Evolutionary conservation across 53 echinoderm and acorn worm genomes (phyloP).

Genomic region (Pentamera pediparva): DNA sequence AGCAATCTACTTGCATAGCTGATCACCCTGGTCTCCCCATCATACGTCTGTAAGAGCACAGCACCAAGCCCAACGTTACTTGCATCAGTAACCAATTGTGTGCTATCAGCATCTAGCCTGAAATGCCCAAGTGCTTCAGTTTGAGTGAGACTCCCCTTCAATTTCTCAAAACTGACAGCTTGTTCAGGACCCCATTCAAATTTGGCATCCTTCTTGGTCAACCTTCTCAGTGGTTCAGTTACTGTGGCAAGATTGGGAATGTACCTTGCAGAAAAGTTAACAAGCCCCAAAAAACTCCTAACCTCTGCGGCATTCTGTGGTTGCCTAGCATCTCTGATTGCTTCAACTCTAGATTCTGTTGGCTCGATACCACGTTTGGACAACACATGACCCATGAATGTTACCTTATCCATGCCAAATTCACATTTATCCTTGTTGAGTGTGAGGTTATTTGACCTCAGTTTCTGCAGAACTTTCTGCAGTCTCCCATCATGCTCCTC

Average conservation of each 20-base stretch:
- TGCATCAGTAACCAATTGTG: constrained; percentile 46
- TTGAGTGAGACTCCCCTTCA: constrained; percentile 35
- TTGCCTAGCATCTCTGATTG: constrained; percentile 37
- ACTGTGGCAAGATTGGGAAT: constrained; percentile 55
- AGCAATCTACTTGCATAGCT: constrained; percentile 42
- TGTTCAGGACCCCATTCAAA: constrained; percentile 50
- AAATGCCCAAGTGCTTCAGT: constrained; percentile 36
- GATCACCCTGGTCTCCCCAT: constrained; percentile 14
- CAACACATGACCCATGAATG: constrained; percentile 47
- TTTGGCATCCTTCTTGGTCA: constrained; percentile 25
- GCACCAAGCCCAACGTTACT: constrained; percentile 29
- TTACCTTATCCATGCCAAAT: constrained; percentile 33
- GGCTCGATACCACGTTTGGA: constrained; percentile 48
- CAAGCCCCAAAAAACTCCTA: constrained; percentile 54
- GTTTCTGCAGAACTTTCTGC: constrained; percentile 27
- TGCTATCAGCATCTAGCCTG: constrained; percentile 32
- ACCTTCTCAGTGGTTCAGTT: constrained; percentile 39
- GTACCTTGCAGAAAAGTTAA: constrained; percentile 59
- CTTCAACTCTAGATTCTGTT: constrained; percentile 39
- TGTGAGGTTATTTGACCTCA: constrained; percentile 48
- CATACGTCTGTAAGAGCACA: constrained; percentile 5
- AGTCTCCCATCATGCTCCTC: constrained; percentile 54
- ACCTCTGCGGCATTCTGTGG: constrained; percentile 44
- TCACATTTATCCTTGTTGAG: constrained; percentile 46
- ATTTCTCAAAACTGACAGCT: constrained; percentile 33